A percentile compares a stretch with the other conserved stretches of the same genome.
These are phyloP conservation scores for Harpagus bidentatus DNA, from an alignment of 2,113 vertebrate species.

Conservation along the genomic window DNA sequence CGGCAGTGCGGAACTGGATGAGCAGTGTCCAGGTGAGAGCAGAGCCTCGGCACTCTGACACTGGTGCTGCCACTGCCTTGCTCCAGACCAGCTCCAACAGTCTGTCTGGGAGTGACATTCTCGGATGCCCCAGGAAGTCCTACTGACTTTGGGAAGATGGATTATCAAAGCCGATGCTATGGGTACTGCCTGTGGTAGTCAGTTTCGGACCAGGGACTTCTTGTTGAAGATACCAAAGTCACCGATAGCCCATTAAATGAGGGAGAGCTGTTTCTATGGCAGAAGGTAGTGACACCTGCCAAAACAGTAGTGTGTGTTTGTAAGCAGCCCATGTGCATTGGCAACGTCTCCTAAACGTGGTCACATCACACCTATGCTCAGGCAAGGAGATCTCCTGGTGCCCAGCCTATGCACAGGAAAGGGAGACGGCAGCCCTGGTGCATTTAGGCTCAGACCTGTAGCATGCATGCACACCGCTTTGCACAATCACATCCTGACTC, in stretches of 20 bases:
- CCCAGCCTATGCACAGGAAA: background rate
- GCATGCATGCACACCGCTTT: accelerated
- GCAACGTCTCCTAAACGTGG: accelerated
- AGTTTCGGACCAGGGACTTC: background rate
- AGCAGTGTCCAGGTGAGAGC: constrained; percentile 75
- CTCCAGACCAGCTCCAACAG: background rate
- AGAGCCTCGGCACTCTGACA: accelerated
- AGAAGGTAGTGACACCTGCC: background rate
- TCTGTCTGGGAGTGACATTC: accelerated
- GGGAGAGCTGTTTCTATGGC: background rate
- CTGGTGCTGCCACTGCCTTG: background rate
- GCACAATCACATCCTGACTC: background rate
- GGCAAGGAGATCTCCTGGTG: background rate
- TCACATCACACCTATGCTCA: background rate
- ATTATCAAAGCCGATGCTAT: background rate
- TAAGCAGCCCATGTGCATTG: background rate
- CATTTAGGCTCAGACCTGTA: background rate
- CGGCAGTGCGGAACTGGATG: constrained; percentile 77
- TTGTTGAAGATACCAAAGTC: background rate
- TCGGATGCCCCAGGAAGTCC: background rate
- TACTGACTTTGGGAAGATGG: background rate
- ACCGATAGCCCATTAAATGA: background rate
- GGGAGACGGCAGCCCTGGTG: accelerated
- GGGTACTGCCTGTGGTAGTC: background rate
- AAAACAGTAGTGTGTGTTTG: background rate